phyloP scores from a whole-genome alignment of 2,888 invertebrate species.

The Drosophila anomalata region DNA sequence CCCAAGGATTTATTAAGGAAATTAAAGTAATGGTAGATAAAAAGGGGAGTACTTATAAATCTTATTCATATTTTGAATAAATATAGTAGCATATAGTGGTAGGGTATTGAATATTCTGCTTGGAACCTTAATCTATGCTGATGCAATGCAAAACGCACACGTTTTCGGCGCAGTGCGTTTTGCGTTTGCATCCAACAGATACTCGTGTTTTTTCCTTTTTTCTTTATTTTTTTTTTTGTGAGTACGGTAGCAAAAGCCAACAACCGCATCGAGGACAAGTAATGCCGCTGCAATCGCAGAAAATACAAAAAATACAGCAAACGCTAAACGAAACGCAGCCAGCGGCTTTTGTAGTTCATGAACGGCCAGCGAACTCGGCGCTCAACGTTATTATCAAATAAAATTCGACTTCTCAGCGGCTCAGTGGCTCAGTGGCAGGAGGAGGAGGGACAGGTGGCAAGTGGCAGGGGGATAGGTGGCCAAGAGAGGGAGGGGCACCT shows the following conservation, averaged over 20 bases:
- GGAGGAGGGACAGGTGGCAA: neutral
- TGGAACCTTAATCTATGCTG: neutral
- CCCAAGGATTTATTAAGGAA: no score
- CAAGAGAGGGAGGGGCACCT: neutral
- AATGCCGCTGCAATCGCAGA: constrained; percentile 4
- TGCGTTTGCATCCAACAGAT: constrained; percentile 57
- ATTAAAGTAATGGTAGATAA: neutral
- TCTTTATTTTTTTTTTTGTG: constrained; percentile 8
- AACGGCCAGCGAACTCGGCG: constrained; percentile 70
- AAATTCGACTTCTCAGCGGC: constrained; percentile 49
- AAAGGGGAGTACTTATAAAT: neutral
- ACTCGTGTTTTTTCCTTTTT: constrained; percentile 14
- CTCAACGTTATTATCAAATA: constrained; percentile 59
- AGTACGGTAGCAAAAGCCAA: constrained; percentile 60
- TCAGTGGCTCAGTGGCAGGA: neutral
- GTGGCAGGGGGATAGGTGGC: neutral
- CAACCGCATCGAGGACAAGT: constrained; percentile 70
- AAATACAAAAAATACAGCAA: constrained; percentile 1
- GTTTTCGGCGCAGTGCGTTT: constrained; percentile 60
- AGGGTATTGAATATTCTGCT: constrained; percentile 4
- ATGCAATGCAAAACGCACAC: constrained; percentile 44
- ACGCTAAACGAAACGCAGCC: constrained; percentile 43
- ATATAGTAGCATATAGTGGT: neutral
- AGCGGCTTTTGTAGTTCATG: constrained; percentile 75
- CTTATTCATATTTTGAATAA: neutral